phyloP scores from a whole-genome alignment of 2,797 vertebrate species.

The Sebastes hubbsi region DNA sequence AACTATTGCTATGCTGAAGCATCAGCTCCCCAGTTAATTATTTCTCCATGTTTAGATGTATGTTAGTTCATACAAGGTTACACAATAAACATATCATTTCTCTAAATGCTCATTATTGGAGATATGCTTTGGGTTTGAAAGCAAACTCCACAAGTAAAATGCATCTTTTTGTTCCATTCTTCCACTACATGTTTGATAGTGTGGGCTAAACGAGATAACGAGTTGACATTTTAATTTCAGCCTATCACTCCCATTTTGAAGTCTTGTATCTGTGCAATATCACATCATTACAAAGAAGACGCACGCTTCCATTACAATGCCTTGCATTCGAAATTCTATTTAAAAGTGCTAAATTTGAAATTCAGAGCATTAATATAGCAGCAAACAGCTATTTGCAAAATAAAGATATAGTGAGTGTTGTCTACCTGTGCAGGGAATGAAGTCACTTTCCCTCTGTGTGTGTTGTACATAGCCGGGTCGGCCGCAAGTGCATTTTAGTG shows the following conservation, averaged over 20 bases:
- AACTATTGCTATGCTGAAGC: background rate
- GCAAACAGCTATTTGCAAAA: too few relatives aligned
- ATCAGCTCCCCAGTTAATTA: background rate
- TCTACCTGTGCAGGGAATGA: too few relatives aligned
- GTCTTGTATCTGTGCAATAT: conserved; percentile 8
- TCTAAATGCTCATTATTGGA: background rate
- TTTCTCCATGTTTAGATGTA: background rate
- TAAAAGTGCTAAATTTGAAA: too few relatives aligned
- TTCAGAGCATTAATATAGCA: too few relatives aligned
- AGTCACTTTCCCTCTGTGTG: too few relatives aligned
- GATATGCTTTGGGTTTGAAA: background rate
- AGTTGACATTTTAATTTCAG: conserved; percentile 62
- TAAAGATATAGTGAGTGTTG: too few relatives aligned
- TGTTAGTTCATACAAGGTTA: background rate
- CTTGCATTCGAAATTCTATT: conserved; percentile 37
- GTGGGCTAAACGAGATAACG: conserved; percentile 29
- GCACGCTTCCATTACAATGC: conserved; percentile 33
- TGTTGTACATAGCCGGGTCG: too few relatives aligned
- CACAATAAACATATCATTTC: background rate
- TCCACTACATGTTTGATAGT: background rate
- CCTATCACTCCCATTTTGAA: conserved; percentile 49
- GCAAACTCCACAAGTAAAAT: background rate
- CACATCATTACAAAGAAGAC: conserved; percentile 42
- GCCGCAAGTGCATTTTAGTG: too few relatives aligned
- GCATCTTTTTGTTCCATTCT: background rate